These are phyloP conservation scores for Petaurus breviceps DNA, from an alignment of 2,113 vertebrate genomes.

Conservation along the genomic window DNA sequence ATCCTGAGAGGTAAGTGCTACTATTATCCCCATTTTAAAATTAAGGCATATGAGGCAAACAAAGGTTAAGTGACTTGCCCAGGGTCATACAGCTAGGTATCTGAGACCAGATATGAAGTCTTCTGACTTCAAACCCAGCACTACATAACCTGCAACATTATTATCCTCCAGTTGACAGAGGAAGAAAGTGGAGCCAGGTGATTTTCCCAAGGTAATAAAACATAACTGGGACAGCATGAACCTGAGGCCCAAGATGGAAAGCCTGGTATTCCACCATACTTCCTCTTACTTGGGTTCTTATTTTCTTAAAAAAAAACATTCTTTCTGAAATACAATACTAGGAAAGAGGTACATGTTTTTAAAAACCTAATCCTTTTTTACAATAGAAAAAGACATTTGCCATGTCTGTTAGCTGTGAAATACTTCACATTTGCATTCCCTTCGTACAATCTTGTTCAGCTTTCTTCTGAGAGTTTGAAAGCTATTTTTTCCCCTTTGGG, in stretches of 20 bases:
- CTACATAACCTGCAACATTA: background rate
- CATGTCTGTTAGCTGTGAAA: background rate
- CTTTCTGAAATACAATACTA: background rate
- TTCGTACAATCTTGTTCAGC: constrained; percentile 13
- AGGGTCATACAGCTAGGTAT: background rate
- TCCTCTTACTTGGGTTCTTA: constrained; percentile 8
- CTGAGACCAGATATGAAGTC: background rate
- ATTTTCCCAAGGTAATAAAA: background rate
- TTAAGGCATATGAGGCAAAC: background rate
- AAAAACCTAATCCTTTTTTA: constrained; percentile 6
- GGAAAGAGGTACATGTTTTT: constrained; percentile 15
- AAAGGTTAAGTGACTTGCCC: background rate
- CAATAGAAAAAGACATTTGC: constrained; percentile 44
- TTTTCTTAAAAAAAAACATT: constrained; percentile 4
- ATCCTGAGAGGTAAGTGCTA: background rate
- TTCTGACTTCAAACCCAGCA: background rate
- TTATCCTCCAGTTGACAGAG: background rate
- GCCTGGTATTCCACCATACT: background rate
- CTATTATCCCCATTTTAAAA: background rate
- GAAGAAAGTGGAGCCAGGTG: background rate
- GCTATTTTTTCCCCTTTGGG: constrained; percentile 28
- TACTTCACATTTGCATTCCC: background rate
- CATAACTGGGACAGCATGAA: background rate
- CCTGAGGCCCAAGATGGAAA: background rate
- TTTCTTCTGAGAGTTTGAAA: constrained; percentile 54